These are phyloP conservation scores for Tethya wilhelma DNA, from an alignment of 37 sponge, comb jelly and placozoan genomes.

Conservation along the genomic window DNA sequence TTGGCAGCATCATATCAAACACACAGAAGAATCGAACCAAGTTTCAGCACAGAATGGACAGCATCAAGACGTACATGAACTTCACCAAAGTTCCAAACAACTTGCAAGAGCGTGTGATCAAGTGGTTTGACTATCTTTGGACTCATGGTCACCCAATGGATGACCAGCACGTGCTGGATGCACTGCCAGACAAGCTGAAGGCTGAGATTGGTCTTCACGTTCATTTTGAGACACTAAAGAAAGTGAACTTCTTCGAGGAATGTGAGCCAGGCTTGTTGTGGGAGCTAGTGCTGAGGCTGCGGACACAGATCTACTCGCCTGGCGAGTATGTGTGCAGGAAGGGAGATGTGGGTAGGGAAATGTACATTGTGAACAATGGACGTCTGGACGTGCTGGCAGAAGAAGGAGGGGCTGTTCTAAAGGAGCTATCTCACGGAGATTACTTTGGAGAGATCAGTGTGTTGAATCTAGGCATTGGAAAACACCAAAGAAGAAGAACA, in stretches of 20 bases:
- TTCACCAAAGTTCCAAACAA: constrained; percentile 44
- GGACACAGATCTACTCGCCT: constrained; percentile 76
- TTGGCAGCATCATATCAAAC: constrained; percentile 71
- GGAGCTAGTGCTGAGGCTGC: constrained; percentile 72
- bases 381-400: constrained; percentile 38
- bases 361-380: constrained; percentile 80
- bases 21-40: constrained; percentile 62
- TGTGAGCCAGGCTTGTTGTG: constrained; percentile 73
- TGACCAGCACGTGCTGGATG: constrained; percentile 37
- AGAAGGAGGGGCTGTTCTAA: constrained; percentile 13
- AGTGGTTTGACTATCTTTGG: constrained; percentile 79
- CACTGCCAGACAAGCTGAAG: constrained; percentile 68
- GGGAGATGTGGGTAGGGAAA: constrained; percentile 78
- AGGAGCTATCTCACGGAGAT: constrained; percentile 46
- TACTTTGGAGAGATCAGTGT: constrained; percentile 83
- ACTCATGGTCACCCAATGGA: constrained; percentile 50
- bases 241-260: constrained; percentile 74
- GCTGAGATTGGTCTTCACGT: constrained; percentile 69
- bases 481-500: constrained; percentile 43
- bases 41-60: constrained; percentile 70
- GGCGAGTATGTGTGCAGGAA: constrained; percentile 72
- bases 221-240: constrained; percentile 56
- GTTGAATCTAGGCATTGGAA: constrained; percentile 57
- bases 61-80: constrained; percentile 65
- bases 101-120: constrained; percentile 66